Evolutionary conservation across 2,888 invertebrate species (phyloP), one percentile per base, ranked within the genome.

Genomic region (Thumatha senex): DNA sequence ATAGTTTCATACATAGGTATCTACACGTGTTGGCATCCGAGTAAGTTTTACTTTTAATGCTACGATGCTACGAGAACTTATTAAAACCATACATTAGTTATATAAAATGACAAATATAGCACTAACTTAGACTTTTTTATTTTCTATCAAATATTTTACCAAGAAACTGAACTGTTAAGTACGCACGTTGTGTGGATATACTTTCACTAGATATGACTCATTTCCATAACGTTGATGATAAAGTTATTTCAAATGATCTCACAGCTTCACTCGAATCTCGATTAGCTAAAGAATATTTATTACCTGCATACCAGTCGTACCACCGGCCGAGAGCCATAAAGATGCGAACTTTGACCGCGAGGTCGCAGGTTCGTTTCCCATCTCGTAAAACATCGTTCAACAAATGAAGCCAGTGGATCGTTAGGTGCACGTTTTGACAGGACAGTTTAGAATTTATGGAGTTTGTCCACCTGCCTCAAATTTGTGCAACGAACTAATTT

Each of bases 291-390:
- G 46, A 45, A 46, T 44, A 54, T 73, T 18, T 1, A 70, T 58
- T 57, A 72, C n/a, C n/a, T n/a, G n/a, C 70, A 71, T 24, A 24
- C 18, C 18, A 24, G n/a, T n/a, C 18, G 5, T 66, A 52, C 40
- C 48, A 58, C 56, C 57, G 61, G 65, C 63, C 72, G 61, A 62
- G 63, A 55, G 65, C 73, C 74, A 65, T 76, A 76, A 78, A 76
- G 66, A 63, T 58, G 54, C 54, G 66, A 74, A 74, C 78, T 76
- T 48, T 74, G 72, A 73, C 74, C 74, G 56, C 55, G 42, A 64
- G 68, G 71, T 70, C 63, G 67, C 53, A 55, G 54, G 64, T 65
- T 63, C 54, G 53, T 48, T 56, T 62, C 62, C 48, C 56, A 61
- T 64, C 70, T 45, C 68, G 70, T 77, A 72, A 73, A 73, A 58